Base-by-base conservation (phyloP, 53 echinoderm and acorn worm species). In the Holothuria leucospilota region DNA sequence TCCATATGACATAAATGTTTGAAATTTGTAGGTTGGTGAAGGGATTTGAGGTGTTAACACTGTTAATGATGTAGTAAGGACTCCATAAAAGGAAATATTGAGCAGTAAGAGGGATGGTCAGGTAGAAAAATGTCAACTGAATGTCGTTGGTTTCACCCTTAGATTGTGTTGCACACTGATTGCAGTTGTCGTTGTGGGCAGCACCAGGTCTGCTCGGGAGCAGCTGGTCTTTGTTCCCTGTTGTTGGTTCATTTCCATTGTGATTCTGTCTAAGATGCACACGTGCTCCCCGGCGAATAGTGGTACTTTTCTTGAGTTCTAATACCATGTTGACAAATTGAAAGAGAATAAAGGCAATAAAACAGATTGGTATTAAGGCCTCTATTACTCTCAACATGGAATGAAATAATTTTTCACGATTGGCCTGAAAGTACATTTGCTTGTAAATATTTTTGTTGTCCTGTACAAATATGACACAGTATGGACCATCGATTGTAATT, bases 51-150 rank as follows among this genome's bases (percentile, higher is more conserved):
- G 15, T 12, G 2, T 75, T 75, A 52, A 75, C 20, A 26, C 26
- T 25, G 24, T 49, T 49, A 12, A 75, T 20, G 3, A 75, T n/a
- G 11, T n/a, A 13, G 51, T 38, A 5, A 26, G 75, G 75, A 46
- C 13, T 52, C 75, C 75, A 75, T 14, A 25, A 75, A n/a, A 75
- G 20, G 16, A 75, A 51, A 27, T 75, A 75, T 14, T 25, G 52
- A 12, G 41, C 51, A 75, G 51, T 51, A 16, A 75, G 24, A 2
- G 75, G 75, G 23, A 75, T 51, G 2, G 39, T 26, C 49, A 75
- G 10, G 51, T 24, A 75, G 25, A 49, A 27, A 0, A 27, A 13
- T 11, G 75, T 29, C 9, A 49, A 52, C 4, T 39, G 75, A 9
- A 42, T 75, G 56, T 56, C 56, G 18, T 56, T 56, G 15, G 56